phyloP scores from a whole-genome alignment of 2,113 vertebrate species.

The Ctenodactylus gundi region DNA sequence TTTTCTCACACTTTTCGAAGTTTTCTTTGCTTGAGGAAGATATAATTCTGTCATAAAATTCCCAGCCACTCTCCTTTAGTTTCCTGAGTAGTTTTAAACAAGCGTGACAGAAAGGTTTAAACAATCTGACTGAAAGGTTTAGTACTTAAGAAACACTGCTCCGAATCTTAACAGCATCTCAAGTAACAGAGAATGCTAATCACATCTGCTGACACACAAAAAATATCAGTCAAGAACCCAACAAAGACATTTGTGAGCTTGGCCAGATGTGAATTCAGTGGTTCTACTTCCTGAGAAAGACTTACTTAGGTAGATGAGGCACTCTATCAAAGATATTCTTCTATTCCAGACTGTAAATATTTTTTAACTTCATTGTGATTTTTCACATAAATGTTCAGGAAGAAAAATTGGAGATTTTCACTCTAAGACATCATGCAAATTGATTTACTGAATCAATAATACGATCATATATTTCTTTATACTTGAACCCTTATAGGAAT shows the following conservation, averaged over 20 bases:
- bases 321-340: neutral
- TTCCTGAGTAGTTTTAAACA: neutral
- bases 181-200: neutral
- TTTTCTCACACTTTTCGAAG: neutral
- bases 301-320: neutral
- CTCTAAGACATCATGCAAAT: neutral
- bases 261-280: rapidly evolving
- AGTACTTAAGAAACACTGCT: neutral
- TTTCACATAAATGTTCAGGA: neutral
- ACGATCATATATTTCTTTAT: neutral
- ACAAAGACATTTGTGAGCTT: neutral
- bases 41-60: neutral
- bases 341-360: too few relatives aligned
- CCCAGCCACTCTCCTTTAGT: neutral
- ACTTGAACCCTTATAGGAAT: neutral
- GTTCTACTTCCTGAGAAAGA: neutral
- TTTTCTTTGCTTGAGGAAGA: neutral
- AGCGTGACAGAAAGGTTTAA: neutral
- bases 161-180: neutral
- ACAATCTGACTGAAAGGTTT: neutral
- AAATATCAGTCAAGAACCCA: neutral
- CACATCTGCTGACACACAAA: neutral
- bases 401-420: neutral
- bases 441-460: neutral
- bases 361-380: neutral